Base-by-base conservation (phyloP, 2,113 vertebrate genomes). In the Pseudonaja textilis region DNA sequence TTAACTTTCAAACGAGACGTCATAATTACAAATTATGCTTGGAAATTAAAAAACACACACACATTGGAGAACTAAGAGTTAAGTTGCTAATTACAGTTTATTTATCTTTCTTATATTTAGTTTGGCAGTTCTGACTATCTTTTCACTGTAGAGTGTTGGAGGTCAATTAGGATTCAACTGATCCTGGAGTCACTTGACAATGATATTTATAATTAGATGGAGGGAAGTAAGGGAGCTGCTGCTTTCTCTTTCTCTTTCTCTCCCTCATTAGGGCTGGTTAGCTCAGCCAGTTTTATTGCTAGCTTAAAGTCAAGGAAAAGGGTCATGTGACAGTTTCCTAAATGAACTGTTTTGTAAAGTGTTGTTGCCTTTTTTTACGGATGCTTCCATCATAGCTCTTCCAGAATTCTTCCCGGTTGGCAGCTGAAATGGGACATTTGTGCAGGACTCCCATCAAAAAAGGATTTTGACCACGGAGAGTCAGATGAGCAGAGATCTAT, bases 271-370 rank as follows among this genome's bases (percentile, higher is more conserved):
- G 89, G 91, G 87, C 93, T 95, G 89, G 57, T 90, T 95, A 92
- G 87, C 59, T 89, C 54, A 81, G 93, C 81, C 95, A 95, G 61
- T 96, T 96, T 97, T 94, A 93, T 96, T 95, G 96, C 96, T 96
- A 94, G 95, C 95, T 97, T 96, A 95, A 97, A 97, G 96, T 90
- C 96, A 96, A 92, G 95, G 95, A 29, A 90, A 95, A 94, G 95
- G 96, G 95, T 95, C 95, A 94, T 93, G 94, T 96, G 95, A 93
- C 94, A 93, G 47, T 95, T 96, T 96, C 93, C 59, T 90, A 95
- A 96, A 96, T 94, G 47, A 96, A 95, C 95, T 95, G 81, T 93
- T 96, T 96, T 94, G 89, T 57, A 95, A 96, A 96, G 95, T 91
- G 52, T 22, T 57, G 11, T 92, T 93, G 69, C 93, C 52, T 94